A percentile compares a stretch with the other conserved stretches of the same genome.
phyloP scores from a whole-genome alignment of 92 coral and sea anemone genomes.

The Bergia sp. region DNA sequence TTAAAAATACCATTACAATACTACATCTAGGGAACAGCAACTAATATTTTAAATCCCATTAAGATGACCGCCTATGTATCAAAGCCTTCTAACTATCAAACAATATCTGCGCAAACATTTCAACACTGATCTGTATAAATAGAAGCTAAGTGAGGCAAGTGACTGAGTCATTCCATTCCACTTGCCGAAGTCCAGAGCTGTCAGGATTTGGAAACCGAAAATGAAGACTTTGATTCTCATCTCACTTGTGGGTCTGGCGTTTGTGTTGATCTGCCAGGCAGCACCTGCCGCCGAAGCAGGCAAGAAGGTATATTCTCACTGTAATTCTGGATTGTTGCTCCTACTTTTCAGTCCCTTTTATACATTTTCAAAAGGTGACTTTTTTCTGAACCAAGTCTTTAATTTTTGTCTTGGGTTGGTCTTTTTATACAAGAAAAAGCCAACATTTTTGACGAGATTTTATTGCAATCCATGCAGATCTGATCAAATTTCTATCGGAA shows the following conservation, averaged over 20 bases:
- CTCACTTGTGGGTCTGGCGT: slow-evolving; percentile 21
- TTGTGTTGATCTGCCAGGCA: background rate
- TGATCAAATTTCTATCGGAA: too few relatives aligned
- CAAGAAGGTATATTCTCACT: background rate
- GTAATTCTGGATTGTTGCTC: background rate
- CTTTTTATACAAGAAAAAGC: too few relatives aligned
- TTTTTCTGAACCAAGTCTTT: background rate
- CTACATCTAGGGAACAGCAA: background rate
- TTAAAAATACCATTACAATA: background rate
- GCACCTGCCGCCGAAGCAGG: slow-evolving; percentile 8
- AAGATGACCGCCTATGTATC: background rate
- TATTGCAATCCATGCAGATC: too few relatives aligned
- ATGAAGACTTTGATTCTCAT: slow-evolving; percentile 23
- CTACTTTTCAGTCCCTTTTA: background rate
- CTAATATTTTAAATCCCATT: background rate
- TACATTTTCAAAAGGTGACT: background rate
- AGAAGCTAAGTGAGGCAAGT: background rate
- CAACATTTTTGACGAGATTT: too few relatives aligned
- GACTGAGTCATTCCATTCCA: background rate
- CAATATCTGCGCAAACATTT: background rate
- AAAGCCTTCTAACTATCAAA: background rate
- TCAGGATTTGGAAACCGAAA: background rate
- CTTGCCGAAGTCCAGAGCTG: background rate
- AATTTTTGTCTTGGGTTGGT: too few relatives aligned
- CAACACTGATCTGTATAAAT: background rate